Evolutionary conservation across 2,113 vertebrate genomes (phyloP), one percentile per base, ranked within the genome.

Genomic region (Amblyornis subalaris): DNA sequence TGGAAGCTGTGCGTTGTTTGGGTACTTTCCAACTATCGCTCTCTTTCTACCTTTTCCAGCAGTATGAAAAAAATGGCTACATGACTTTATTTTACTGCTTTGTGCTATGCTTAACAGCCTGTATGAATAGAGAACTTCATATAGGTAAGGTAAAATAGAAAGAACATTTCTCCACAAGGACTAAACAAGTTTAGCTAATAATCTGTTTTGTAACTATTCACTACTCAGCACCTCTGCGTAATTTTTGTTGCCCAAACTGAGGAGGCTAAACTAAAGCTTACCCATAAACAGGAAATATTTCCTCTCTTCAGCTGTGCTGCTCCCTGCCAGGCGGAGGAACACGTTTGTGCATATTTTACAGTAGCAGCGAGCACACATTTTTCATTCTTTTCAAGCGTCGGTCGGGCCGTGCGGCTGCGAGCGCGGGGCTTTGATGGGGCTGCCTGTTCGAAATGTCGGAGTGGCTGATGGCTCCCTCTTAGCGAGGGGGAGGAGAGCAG

Each of bases 401-500:
- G 87, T 72, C 12, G 51, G 92, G 80, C 91, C 89, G 33, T 85
- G 74, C 79, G 77, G 50, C 50, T 29, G 66, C 70, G 78, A 76
- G 89, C 3, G 2, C 35, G 84, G 85, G 91, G 50, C 89, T 96
- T 96, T 95, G 96, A 96, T 96, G 93, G 95, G 71, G 58, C 33
- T 73, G 7, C 1, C 89, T 93, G 73, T 91, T 95, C 91, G 91
- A 96, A 95, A 84, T 82, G 74, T 79, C 40, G 0, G 58, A 94
- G 87, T 80, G 78, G 78, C 81, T 96, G 88, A 95, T 88, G 93
- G 94, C 89, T 89, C 45, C 81, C 88, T 79, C 84, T 94, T 95
- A 96, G 91, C 0, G 38, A 94, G 33, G 42, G 74, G 95, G 96
- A 93, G 94, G 95, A 95, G 91, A 83, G 9, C 78, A 60, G 82